Conservation (phyloP, 2,888 invertebrate species). For the Brachyptera risi region DNA sequence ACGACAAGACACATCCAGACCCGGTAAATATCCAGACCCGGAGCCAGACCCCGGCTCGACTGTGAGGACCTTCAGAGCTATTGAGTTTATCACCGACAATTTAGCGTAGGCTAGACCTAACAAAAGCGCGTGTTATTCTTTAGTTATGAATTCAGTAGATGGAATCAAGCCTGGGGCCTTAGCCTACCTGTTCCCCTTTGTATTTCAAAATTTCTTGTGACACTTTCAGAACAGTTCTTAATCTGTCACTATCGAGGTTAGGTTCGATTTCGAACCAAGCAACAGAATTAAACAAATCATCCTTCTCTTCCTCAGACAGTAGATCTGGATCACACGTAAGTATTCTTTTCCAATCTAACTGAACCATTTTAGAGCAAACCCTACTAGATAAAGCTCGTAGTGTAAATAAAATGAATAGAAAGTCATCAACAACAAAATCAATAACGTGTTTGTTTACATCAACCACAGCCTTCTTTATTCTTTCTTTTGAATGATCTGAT, state of each 20-base stretch:
- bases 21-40: too few species aligned
- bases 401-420: neutral
- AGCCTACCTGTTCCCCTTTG: constrained; percentile 62
- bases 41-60: too few species aligned
- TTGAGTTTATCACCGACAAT: too few species aligned
- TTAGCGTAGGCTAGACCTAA: too few species aligned
- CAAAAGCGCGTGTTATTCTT: too few species aligned
- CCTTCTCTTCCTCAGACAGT: constrained; percentile 57
- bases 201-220: constrained; percentile 64
- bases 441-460: neutral
- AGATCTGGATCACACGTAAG: constrained; percentile 52
- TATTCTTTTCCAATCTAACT: constrained; percentile 58
- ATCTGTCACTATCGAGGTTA: constrained; percentile 52
- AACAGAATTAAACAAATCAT: constrained; percentile 57
- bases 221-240: constrained; percentile 55
- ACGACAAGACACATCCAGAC: too few species aligned
- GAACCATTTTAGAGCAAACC: constrained; percentile 40
- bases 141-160: too few species aligned
- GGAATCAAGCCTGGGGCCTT: too few species aligned
- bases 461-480: neutral
- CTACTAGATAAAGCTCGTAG: neutral
- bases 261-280: constrained; percentile 59
- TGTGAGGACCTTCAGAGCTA: too few species aligned
- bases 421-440: neutral
- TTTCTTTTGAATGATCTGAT: too few species aligned